phyloP scores from a whole-genome alignment of 2,888 invertebrate species.

The Allophyes oxyacanthae region DNA sequence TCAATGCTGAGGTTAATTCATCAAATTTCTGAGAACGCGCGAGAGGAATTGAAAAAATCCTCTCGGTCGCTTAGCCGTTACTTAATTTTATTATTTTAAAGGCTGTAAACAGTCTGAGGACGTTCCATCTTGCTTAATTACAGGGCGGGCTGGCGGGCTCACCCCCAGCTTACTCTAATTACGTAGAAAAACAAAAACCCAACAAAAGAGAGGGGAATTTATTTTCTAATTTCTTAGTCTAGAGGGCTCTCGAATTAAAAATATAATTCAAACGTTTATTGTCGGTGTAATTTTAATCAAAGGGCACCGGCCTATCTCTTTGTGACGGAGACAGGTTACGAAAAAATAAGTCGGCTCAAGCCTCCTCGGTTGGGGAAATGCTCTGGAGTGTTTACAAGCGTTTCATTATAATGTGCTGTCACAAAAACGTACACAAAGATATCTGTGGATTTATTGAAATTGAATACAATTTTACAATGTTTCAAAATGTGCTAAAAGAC shows the following conservation, averaged over 20 bases:
- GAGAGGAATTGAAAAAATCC: constrained; percentile 51
- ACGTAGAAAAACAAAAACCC: constrained; percentile 83
- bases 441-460: neutral
- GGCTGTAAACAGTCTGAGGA: constrained; percentile 73
- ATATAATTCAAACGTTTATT: constrained; percentile 74
- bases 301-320: constrained; percentile 54
- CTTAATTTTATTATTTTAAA: constrained; percentile 80
- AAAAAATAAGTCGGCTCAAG: constrained; percentile 33
- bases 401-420: constrained; percentile 3
- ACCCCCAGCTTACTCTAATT: constrained; percentile 82
- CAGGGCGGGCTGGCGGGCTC: constrained; percentile 72
- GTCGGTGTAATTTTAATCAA: constrained; percentile 70
- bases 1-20: constrained; percentile 56
- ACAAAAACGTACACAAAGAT: constrained; percentile 6
- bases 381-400: neutral
- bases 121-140: constrained; percentile 85
- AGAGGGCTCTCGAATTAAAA: constrained; percentile 76
- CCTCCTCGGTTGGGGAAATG: constrained; percentile 1
- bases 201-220: constrained; percentile 76
- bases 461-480: too few species aligned
- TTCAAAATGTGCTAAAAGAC: too few species aligned
- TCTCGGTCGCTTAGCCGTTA: constrained; percentile 64
- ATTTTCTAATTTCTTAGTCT: constrained; percentile 82
- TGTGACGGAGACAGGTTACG: constrained; percentile 36
- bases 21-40: constrained; percentile 54